phyloP scores from a whole-genome alignment of 2,888 invertebrate genomes.

The Conistra vaccinii region DNA sequence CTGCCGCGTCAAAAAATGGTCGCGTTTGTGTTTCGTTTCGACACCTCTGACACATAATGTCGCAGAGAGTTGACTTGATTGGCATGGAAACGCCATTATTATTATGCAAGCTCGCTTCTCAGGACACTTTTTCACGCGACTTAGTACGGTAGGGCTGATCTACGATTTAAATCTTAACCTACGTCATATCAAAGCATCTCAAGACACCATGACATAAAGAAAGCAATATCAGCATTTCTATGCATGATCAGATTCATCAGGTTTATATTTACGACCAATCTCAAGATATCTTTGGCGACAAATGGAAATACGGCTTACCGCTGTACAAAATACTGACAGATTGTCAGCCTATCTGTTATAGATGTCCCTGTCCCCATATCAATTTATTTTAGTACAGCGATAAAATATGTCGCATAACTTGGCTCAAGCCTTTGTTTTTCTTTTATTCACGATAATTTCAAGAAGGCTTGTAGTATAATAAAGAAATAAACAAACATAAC shows the following conservation, averaged over 20 bases:
- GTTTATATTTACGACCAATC: constrained; percentile 25
- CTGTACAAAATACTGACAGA: constrained; percentile 46
- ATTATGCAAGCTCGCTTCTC: too few relatives aligned
- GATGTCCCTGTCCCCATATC: constrained; percentile 44
- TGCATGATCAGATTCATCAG: constrained; percentile 18
- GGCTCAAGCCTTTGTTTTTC: constrained; percentile 20
- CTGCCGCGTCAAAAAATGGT: too few relatives aligned
- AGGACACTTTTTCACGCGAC: too few relatives aligned
- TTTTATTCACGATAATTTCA: constrained; percentile 43
- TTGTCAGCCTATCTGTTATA: constrained; percentile 48
- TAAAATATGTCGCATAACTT: constrained; percentile 39
- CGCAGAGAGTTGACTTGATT: too few relatives aligned
- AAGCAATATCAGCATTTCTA: constrained; percentile 16
- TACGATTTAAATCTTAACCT: too few relatives aligned
- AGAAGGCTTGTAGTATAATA: constrained; percentile 22
- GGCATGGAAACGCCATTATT: too few relatives aligned
- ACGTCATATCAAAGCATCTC: too few relatives aligned
- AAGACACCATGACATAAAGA: neutral
- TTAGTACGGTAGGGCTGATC: too few relatives aligned
- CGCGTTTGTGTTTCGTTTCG: too few relatives aligned
- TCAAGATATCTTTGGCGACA: constrained; percentile 32
- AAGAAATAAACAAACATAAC: constrained; percentile 48
- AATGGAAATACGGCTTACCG: constrained; percentile 22
- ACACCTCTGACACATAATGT: too few relatives aligned
- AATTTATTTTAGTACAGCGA: constrained; percentile 47